Conservation (phyloP, 1,140 invertebrate species). For the Zaprionus tsacasi region DNA sequence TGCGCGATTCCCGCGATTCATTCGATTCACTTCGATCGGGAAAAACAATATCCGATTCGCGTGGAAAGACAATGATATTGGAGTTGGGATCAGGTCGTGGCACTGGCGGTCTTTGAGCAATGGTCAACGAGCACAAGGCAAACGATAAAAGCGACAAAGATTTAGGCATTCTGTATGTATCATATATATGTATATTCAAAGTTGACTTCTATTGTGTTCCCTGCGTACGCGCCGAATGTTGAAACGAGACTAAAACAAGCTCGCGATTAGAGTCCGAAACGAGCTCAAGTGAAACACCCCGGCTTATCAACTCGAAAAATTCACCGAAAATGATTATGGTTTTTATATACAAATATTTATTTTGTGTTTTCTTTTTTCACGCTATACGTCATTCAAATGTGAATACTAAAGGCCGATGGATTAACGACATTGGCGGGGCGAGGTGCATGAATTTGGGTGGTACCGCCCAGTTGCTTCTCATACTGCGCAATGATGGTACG, state of each 20-base stretch:
- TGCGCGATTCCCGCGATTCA: constrained; percentile 3
- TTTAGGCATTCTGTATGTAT: constrained; percentile 36
- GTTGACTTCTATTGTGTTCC: not conserved
- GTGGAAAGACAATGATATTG: constrained; percentile 43
- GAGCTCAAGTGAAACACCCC: constrained; percentile 24
- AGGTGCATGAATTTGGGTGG: constrained; percentile 59
- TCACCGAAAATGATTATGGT: constrained; percentile 28
- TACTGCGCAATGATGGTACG: constrained; percentile 75
- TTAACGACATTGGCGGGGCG: constrained; percentile 54
- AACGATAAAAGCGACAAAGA: constrained; percentile 24
- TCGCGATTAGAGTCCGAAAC: constrained; percentile 16
- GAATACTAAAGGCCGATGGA: constrained; percentile 51
- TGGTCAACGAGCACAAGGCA: constrained; percentile 14
- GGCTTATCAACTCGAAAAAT: constrained; percentile 55
- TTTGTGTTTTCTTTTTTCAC: constrained; percentile 2
- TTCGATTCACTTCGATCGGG: constrained; percentile 12
- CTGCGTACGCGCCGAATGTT: constrained; percentile 45
- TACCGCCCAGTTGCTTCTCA: constrained; percentile 54
- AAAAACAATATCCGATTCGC: constrained; percentile 54
- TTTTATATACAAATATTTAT: constrained; percentile 60
- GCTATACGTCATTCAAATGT: constrained; percentile 51
- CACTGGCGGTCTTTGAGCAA: not conserved
- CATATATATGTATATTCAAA: not conserved
- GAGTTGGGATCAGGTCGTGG: not conserved
- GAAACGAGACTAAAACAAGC: constrained; percentile 53